Evolutionary conservation across 2,888 invertebrate species (phyloP).

Genomic region (Acrobasis consociella): DNA sequence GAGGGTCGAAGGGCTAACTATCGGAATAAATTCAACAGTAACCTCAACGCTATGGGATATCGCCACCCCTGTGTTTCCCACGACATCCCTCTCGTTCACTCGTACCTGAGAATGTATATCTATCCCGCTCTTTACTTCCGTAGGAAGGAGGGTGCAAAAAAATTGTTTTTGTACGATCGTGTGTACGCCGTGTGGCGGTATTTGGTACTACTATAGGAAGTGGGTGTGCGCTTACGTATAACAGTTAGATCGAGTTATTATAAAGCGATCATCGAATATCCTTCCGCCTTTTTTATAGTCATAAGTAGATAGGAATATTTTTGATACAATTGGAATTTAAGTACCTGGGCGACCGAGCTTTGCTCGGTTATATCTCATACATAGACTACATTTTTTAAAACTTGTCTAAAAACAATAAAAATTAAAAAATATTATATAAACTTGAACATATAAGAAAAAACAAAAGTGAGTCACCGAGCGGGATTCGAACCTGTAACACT

Average conservation of each 20-base stretch:
- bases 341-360: no score
- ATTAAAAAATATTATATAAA: no score
- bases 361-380: no score
- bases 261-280: slow-evolving; percentile 17
- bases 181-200: slow-evolving; percentile 69
- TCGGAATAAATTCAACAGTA: slow-evolving; percentile 49
- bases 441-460: no score
- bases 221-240: slow-evolving; percentile 34
- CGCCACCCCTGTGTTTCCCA: slow-evolving; percentile 79
- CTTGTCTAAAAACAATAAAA: no score
- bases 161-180: slow-evolving; percentile 67
- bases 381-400: no score
- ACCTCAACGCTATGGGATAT: slow-evolving; percentile 78
- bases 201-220: slow-evolving; percentile 34
- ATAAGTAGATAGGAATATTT: neutral
- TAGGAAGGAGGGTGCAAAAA: slow-evolving; percentile 78
- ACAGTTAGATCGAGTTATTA: slow-evolving; percentile 24
- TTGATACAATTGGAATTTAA: no score
- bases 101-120: slow-evolving; percentile 33
- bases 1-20: slow-evolving; percentile 38
- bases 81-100: slow-evolving; percentile 57
- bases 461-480: no score
- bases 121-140: slow-evolving; percentile 63
- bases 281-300: slow-evolving; percentile 13
- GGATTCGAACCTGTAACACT: no score